These are phyloP conservation scores for Thymallus thymallus DNA, from an alignment of 2,113 vertebrate species.

Conservation along the genomic window DNA sequence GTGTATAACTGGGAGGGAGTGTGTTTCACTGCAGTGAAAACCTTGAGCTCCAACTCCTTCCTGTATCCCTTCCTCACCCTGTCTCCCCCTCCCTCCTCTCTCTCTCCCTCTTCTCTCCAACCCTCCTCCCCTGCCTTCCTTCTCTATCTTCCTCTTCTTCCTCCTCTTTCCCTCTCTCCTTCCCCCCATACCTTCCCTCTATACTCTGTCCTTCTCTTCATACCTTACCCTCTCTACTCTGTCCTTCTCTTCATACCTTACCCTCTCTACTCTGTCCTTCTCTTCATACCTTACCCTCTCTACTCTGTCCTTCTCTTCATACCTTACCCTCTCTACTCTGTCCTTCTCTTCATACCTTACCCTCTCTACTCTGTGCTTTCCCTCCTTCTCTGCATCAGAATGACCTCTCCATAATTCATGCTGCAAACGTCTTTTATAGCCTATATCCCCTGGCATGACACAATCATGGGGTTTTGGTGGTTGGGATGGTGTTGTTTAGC, in stretches of 20 bases:
- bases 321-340: no score
- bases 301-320: no score
- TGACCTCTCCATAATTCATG: neutral
- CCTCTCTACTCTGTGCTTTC: neutral
- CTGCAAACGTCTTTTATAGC: neutral
- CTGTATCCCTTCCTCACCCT: neutral
- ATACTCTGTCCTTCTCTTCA: no score
- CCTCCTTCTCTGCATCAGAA: neutral
- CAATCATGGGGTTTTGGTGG: no score
- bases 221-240: no score
- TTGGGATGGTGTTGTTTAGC: no score
- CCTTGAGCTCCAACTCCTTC: neutral
- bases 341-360: no score
- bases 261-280: no score
- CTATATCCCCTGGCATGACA: neutral
- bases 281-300: no score
- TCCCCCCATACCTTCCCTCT: neutral
- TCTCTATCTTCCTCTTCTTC: neutral
- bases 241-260: no score
- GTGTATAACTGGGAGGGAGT: neutral
- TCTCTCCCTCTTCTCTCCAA: neutral
- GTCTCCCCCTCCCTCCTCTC: neutral
- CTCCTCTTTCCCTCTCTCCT: neutral
- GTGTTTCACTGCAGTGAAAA: slow-evolving; percentile 2
- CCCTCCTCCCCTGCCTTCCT: neutral